phyloP scores from a whole-genome alignment of 2,888 invertebrate genomes.

The Watsonalla binaria region DNA sequence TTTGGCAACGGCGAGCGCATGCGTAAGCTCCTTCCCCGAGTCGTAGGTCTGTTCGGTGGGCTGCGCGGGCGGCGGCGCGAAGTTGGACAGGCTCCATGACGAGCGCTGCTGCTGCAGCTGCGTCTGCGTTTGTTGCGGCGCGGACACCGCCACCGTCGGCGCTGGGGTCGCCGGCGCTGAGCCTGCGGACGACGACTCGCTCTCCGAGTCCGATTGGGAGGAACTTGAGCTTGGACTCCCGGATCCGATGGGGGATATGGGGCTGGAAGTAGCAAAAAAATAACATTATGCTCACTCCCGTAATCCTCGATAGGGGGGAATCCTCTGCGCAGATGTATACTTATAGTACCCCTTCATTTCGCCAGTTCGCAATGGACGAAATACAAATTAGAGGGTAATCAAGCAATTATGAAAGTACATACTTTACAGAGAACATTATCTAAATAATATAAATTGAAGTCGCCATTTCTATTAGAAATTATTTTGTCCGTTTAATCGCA shows the following conservation, averaged over 20 bases:
- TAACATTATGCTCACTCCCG: too few relatives aligned
- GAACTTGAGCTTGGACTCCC: conserved; percentile 69
- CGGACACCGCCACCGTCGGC: conserved; percentile 62
- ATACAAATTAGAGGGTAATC: too few relatives aligned
- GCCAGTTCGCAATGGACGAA: too few relatives aligned
- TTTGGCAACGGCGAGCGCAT: conserved; percentile 75
- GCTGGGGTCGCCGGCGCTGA: conserved; percentile 77
- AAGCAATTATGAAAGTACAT: too few relatives aligned
- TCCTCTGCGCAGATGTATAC: too few relatives aligned
- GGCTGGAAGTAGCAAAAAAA: conserved; percentile 37
- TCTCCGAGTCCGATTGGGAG: conserved; percentile 45
- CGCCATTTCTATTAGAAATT: too few relatives aligned
- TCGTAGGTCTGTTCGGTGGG: conserved; percentile 67
- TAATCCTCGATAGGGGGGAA: too few relatives aligned
- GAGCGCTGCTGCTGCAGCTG: conserved; percentile 58
- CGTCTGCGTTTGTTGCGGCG: conserved; percentile 32
- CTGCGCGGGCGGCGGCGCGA: conserved; percentile 57
- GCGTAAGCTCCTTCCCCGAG: conserved; percentile 75
- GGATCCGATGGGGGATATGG: conserved; percentile 68
- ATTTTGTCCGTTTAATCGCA: too few relatives aligned
- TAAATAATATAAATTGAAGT: too few relatives aligned
- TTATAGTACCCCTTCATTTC: too few relatives aligned
- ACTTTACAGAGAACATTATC: too few relatives aligned
- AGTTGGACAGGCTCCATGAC: conserved; percentile 72
- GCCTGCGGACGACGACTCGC: conserved; percentile 80